Conservation (phyloP, 2,888 invertebrate genomes). For the Hirtodrosophila histrioides region DNA sequence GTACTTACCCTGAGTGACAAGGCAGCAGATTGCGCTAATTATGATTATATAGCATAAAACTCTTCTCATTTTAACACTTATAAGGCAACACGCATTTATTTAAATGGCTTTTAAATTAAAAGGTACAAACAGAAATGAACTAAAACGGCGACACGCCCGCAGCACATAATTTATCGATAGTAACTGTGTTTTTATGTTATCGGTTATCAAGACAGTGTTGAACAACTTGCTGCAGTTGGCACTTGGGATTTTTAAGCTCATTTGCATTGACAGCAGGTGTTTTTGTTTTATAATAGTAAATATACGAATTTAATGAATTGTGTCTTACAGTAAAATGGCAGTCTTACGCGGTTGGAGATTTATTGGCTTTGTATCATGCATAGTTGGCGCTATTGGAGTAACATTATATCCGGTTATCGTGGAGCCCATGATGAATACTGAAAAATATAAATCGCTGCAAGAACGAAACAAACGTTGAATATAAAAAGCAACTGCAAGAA, state of each 20-base stretch:
- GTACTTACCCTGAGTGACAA: constrained; percentile 47
- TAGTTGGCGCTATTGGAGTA: constrained; percentile 86
- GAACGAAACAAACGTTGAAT: constrained; percentile 48
- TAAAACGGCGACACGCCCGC: constrained; percentile 69
- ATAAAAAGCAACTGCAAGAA: constrained; percentile 39
- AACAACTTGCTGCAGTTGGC: background rate
- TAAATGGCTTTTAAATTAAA: constrained; percentile 29
- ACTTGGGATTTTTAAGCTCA: constrained; percentile 34
- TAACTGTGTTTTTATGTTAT: background rate
- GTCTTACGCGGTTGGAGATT: constrained; percentile 86
- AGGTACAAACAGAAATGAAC: constrained; percentile 40
- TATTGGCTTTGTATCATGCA: constrained; percentile 85
- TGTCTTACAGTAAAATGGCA: constrained; percentile 68
- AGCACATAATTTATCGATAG: constrained; percentile 27
- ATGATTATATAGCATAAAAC: constrained; percentile 38
- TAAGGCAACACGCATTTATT: constrained; percentile 30
- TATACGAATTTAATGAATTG: constrained; percentile 22
- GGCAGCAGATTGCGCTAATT: constrained; percentile 43
- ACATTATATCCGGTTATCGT: constrained; percentile 87
- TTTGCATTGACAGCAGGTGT: constrained; percentile 51
- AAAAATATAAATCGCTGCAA: constrained; percentile 85
- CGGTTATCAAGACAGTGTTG: constrained; percentile 18
- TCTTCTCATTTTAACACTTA: constrained; percentile 50
- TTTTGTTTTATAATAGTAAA: constrained; percentile 53
- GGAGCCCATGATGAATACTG: constrained; percentile 87